phyloP scores from a whole-genome alignment of 2,113 vertebrate genomes.

The Hyla sarda region DNA sequence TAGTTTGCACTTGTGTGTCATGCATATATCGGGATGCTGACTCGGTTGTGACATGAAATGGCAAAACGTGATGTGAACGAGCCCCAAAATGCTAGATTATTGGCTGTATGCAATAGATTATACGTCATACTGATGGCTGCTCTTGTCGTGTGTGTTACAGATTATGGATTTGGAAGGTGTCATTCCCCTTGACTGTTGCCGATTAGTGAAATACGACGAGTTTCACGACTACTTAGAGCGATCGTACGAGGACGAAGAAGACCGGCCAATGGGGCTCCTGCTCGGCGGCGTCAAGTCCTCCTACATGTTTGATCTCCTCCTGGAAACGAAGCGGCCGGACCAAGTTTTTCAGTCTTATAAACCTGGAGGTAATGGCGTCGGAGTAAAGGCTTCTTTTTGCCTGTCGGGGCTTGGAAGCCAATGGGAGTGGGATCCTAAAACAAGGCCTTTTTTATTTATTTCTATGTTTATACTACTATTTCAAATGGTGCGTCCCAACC shows the following conservation, averaged over 20 bases:
- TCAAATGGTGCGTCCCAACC: no score
- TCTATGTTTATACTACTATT: no score
- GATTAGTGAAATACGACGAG: conserved; percentile 97
- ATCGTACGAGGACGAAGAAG: conserved; percentile 94
- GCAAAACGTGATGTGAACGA: no score
- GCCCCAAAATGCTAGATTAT: no score
- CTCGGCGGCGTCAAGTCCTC: conserved; percentile 97
- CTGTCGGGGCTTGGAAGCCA: no score
- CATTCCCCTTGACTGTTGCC: conserved; percentile 89
- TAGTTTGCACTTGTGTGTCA: no score
- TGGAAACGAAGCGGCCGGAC: conserved; percentile 91
- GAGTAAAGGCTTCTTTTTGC: no score
- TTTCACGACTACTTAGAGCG: conserved; percentile 97
- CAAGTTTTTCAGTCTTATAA: conserved; percentile 96
- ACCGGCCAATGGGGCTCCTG: conserved; percentile 92
- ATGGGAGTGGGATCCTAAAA: no score
- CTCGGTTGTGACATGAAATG: no score
- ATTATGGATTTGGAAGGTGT: conserved; percentile 91
- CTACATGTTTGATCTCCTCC: conserved; percentile 96
- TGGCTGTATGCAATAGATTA: no score
- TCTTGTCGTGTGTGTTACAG: conserved; percentile 67
- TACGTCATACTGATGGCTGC: neutral
- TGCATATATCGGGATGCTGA: no score
- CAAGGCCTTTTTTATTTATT: no score
- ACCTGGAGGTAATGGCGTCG: conserved; percentile 95